Evolutionary conservation across 2,113 vertebrate genomes (phyloP).

Genomic region (Cromileptes altivelis): DNA sequence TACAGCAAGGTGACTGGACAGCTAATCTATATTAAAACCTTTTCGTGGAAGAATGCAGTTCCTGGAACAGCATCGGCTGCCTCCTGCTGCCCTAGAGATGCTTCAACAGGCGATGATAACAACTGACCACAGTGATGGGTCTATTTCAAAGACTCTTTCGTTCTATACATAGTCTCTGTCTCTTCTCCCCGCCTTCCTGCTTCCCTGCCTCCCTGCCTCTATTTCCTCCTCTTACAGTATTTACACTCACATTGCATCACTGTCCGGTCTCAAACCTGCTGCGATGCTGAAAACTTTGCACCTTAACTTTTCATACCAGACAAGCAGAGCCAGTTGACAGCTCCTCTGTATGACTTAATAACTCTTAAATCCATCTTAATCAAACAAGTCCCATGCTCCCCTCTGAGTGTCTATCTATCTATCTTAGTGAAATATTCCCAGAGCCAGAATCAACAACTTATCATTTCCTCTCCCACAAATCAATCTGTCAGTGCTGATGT

Average conservation of each 20-base stretch:
- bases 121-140: constrained; percentile 43
- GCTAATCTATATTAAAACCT: constrained; percentile 63
- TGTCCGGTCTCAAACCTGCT: background rate
- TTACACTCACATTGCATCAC: background rate
- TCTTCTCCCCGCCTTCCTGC: background rate
- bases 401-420: constrained; percentile 26
- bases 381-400: constrained; percentile 26
- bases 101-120: constrained; percentile 54
- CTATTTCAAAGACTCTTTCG: constrained; percentile 49
- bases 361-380: constrained; percentile 53
- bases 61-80: constrained; percentile 50
- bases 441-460: constrained; percentile 65
- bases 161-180: constrained; percentile 38
- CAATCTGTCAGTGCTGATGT: constrained; percentile 41
- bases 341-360: constrained; percentile 38
- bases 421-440: constrained; percentile 47
- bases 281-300: background rate
- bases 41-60: constrained; percentile 65
- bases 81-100: constrained; percentile 49
- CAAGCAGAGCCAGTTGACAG: constrained; percentile 20
- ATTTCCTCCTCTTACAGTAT: background rate
- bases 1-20: constrained; percentile 20
- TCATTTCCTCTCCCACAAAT: constrained; percentile 65
- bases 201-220: background rate
- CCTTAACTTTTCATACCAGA: constrained; percentile 4